Evolutionary conservation across 2,797 vertebrate genomes (phyloP), one percentile per base, ranked within the genome.

Genomic region (Lepus oiostolus): DNA sequence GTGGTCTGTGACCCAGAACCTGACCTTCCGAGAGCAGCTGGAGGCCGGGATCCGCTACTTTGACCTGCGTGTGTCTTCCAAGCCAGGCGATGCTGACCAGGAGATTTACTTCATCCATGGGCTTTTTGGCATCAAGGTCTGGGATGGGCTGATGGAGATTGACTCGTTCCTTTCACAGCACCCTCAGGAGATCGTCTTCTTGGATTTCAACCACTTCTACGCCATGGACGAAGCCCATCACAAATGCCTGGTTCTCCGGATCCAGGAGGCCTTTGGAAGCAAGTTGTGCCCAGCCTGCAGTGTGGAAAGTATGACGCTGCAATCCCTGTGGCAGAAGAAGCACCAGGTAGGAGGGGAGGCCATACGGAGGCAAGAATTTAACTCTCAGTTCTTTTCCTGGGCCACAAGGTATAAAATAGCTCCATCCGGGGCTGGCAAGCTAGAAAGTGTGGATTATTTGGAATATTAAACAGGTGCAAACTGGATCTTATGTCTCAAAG

Each of bases 141-240:
- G 98, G 74, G 99, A 99, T 14, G 99, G 99, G 7, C 98, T 99
- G 92, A 97, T 97, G 90, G 99, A 99, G 96, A 99, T 99, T 0
- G 98, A 99, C 95, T 96, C 94, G 1, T 99, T 99, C 97, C 98
- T 99, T 52, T 97, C 97, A 21, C 97, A 98, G 92, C 99, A 99
- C 97, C 98, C 96, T 24, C 99, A 98, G 88, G 99, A 99, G 98
- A 98, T 99, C 0, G 97, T 99, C 95, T 99, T 99, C 97, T 97
- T 99, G 96, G 99, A 99, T 98, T 99, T 99, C 97, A 99, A 99
- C 98, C 99, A 99, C 96, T 99, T 99, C 97, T 99, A 99, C 0
- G 99, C 99, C 74, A 99, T 99, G 99, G 98, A 98, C 1, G 96
- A 98, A 32, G 97, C 98, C 94, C 99, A 99, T 97, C 99, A 99